A percentile compares a stretch with the other conserved stretches of the same genome.
phyloP scores from a whole-genome alignment of 1,140 invertebrate species.

The Cherax destructor region DNA sequence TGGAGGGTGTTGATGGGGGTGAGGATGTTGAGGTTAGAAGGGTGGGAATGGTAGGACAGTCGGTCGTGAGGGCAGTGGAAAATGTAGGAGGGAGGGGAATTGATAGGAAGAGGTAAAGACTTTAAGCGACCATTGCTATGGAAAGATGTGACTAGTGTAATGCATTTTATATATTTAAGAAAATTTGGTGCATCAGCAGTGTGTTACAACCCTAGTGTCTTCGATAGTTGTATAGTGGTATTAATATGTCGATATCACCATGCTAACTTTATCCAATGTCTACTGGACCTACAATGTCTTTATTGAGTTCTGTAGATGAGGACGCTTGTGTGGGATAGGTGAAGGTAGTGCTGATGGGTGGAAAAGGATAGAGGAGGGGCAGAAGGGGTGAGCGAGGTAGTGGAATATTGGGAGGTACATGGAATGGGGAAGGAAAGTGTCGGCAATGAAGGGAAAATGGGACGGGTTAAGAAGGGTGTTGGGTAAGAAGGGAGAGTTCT shows the following conservation, averaged over 20 bases:
- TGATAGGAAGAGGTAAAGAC: background rate
- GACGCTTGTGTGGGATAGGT: background rate
- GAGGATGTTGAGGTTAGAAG: slow-evolving; percentile 10
- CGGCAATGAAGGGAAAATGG: background rate
- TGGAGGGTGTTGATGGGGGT: background rate
- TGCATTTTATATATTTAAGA: background rate
- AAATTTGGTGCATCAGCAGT: too few relatives aligned
- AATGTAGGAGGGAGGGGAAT: background rate
- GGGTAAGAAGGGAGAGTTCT: background rate
- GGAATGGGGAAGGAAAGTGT: background rate
- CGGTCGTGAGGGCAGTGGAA: background rate
- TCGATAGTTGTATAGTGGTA: too few relatives aligned
- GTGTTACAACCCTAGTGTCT: too few relatives aligned
- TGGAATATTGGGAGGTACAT: background rate
- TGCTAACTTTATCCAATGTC: too few relatives aligned
- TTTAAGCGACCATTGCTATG: slow-evolving; percentile 28
- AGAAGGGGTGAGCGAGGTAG: background rate
- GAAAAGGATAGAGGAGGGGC: background rate
- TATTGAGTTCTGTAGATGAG: background rate
- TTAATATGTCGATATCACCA: too few relatives aligned
- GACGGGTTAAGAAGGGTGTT: background rate
- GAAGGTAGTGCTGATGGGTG: background rate
- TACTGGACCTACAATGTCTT: too few relatives aligned
- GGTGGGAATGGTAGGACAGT: background rate
- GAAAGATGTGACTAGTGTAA: slow-evolving; percentile 3